Evolutionary conservation across 1,140 invertebrate species (phyloP), one percentile per base, ranked within the genome.

Genomic region (Hestina assimilis): DNA sequence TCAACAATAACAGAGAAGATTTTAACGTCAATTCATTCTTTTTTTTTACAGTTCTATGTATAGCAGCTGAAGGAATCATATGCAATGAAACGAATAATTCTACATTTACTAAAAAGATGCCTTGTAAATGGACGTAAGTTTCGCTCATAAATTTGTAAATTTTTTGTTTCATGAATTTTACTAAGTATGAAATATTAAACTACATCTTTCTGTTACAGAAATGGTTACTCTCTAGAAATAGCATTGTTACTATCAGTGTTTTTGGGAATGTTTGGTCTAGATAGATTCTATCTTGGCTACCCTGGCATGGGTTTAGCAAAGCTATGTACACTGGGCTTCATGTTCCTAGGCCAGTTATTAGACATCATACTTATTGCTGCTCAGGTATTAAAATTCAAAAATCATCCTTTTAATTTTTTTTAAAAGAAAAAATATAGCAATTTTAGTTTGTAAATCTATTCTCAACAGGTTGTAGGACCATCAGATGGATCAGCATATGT

Each of bases 401-500:
- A n/a, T n/a, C n/a, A n/a, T 35, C 9, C 3, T 35, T 17, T 35
- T 35, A 17, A 17, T 19, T 17, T 8, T 6, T 17, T 17, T 5
- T 42, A 42, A 21, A 26, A 26, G 4, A 9, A 5, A 5, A 26
- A 26, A 26, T 26, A 41, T 2, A 42, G 12, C 11, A 23, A 42
- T 5, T 21, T 1, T n/a, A 11, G 15, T 7, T 50, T 21, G 14
- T 2, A 24, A 24, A 9, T 40, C 35, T 40, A 14, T 11, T 14
- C 28, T 59, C 69, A 66, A 9, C 94, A 97, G 91, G 93, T 95
- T 48, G 94, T 99, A 24, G 94, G 95, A 7, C 98, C 98, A 38
- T 95, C 97, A 6, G 98, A 99, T 92, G 97, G 97, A 24, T 98
- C 97, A n/a, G 92, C 95, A 67, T 99, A 98, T 89, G 92, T 98